These are phyloP conservation scores for Serinus canaria DNA, from an alignment of 2,113 vertebrate genomes.

Conservation along the genomic window DNA sequence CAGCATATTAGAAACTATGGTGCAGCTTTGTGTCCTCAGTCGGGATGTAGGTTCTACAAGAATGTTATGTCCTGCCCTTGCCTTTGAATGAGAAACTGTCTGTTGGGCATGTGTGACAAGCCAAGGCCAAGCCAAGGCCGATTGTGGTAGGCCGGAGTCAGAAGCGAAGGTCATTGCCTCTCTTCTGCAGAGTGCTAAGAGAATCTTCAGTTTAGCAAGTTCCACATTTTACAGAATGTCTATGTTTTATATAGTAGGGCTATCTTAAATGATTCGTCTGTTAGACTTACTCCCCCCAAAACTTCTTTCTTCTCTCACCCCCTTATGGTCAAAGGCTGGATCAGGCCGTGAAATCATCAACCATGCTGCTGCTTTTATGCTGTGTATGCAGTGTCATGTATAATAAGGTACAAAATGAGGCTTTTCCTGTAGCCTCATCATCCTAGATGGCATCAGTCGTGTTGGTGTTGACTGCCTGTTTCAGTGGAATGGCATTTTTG, in stretches of 20 bases:
- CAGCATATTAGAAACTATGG: accelerated
- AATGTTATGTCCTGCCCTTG: background rate
- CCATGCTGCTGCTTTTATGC: background rate
- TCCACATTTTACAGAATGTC: background rate
- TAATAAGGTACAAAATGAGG: background rate
- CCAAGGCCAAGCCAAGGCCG: background rate
- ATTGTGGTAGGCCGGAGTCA: background rate
- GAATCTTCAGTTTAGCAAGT: background rate
- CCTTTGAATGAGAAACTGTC: background rate
- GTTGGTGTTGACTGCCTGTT: background rate
- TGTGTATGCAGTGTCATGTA: background rate
- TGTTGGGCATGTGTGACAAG: background rate
- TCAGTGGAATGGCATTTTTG: background rate
- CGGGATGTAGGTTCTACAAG: background rate
- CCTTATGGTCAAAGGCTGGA: background rate
- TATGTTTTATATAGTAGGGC: background rate
- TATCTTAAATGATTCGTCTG: background rate
- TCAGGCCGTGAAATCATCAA: background rate
- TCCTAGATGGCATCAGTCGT: background rate
- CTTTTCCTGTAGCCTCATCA: background rate
- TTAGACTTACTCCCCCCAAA: background rate
- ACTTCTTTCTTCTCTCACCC: background rate
- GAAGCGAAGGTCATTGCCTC: background rate
- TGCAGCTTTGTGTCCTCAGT: background rate
- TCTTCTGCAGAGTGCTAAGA: background rate